Conservation (phyloP, 2,888 invertebrate species). For the Hololepta plana region DNA sequence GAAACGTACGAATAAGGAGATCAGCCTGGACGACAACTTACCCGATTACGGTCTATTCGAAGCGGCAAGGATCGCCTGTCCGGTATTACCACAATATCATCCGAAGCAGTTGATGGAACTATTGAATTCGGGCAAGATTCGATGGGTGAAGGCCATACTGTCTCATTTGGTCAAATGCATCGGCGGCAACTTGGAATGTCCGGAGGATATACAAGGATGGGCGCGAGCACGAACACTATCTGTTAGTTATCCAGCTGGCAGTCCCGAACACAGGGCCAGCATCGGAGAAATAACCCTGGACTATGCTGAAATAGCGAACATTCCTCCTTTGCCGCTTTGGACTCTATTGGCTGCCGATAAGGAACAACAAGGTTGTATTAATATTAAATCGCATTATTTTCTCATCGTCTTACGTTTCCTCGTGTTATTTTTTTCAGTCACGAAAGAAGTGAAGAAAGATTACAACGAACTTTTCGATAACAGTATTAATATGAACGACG, state of each 20-base stretch:
- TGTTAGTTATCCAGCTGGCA: slow-evolving; percentile 68
- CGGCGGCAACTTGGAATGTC: slow-evolving; percentile 30
- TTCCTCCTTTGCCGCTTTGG: slow-evolving; percentile 94
- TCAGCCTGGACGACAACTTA: slow-evolving; percentile 64
- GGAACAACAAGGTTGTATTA: slow-evolving; percentile 44
- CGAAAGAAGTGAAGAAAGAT: slow-evolving; percentile 36
- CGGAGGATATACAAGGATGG: slow-evolving; percentile 41
- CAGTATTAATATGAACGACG: slow-evolving; percentile 55
- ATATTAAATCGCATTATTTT: not conserved
- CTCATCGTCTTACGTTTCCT: not conserved
- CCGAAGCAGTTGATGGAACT: slow-evolving; percentile 98
- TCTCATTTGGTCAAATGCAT: slow-evolving; percentile 81
- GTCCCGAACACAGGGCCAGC: slow-evolving; percentile 63
- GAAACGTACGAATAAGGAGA: slow-evolving; percentile 33
- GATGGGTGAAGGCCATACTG: slow-evolving; percentile 95
- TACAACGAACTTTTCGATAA: slow-evolving; percentile 85
- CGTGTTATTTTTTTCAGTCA: slow-evolving; percentile 19
- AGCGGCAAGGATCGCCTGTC: slow-evolving; percentile 91
- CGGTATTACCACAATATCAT: slow-evolving; percentile 96
- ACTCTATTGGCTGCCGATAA: slow-evolving; percentile 89
- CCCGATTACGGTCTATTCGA: slow-evolving; percentile 92
- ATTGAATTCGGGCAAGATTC: slow-evolving; percentile 91
- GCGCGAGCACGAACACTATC: slow-evolving; percentile 78
- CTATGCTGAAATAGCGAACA: slow-evolving; percentile 93
- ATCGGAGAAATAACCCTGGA: slow-evolving; percentile 79